Evolutionary conservation across 2,797 vertebrate genomes (phyloP), one percentile per base, ranked within the genome.

Genomic region (Rhabdomys pumilio): DNA sequence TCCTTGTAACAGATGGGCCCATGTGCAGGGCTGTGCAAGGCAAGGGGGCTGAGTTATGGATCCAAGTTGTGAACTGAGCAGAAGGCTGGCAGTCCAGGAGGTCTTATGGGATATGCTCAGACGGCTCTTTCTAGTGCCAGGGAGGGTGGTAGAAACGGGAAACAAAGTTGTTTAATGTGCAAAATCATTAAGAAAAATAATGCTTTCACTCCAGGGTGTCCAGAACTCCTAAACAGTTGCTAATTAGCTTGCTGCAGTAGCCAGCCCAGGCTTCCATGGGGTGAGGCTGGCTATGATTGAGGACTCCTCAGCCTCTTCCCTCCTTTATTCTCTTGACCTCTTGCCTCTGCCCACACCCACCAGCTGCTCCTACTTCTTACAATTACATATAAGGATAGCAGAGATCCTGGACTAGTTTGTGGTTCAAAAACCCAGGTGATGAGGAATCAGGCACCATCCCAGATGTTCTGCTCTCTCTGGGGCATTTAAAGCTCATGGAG

Each of bases 181-280:
- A 82, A 81, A 83, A 88, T 95, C 50, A 86, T 97, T 96, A 96
- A 89, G 88, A 89, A 95, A 96, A 96, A 93, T 93, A 96, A 91
- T 67, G 76, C 87, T 88, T 85, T 94, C 87, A 61, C 93, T 76
- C 79, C 50, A 69, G 91, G 90, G 67, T 89, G 75, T 94, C 81
- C 59, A 85, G 87, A 94, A 84, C 57, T 67, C 92, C 80, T 59
- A 87, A 84, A 55, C 53, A 92, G 89, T 91, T 90, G 34, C 82
- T 97, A 93, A 95, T 96, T 89, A 97, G 95, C 82, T 89, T 72
- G 44, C 9, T 80, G 89, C n/a, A 53, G 80, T 38, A 77, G 76
- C 44, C 41, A 15, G 83, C 90, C 34, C 29, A 50, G 65, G 79
- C 63, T 34, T 34, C 26, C 15, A 0, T 17, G 55, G 38, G 31